These are phyloP conservation scores for Coccyzus lansbergi DNA, from an alignment of 2,797 vertebrate genomes.

Conservation along the genomic window DNA sequence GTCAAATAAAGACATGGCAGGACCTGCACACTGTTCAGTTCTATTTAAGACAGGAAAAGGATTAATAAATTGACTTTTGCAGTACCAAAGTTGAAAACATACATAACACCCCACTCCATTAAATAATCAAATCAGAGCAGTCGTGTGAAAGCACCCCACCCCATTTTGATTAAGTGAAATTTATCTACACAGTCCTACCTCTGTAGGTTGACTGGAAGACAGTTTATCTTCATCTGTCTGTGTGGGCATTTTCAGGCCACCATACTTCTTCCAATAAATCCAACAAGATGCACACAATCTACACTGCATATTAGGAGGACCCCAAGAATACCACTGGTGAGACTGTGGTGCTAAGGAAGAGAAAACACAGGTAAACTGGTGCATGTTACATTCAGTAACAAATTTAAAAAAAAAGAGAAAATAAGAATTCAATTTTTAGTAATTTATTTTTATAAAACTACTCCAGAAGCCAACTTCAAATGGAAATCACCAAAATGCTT, in stretches of 20 bases:
- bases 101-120: neutral
- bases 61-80: neutral
- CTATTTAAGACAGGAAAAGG: neutral
- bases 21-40: neutral
- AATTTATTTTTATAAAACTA: neutral
- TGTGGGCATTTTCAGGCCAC: conserved; percentile 97
- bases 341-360: conserved; percentile 88
- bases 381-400: neutral
- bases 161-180: neutral
- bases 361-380: conserved; percentile 1
- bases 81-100: neutral
- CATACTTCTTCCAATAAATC: conserved; percentile 99
- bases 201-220: conserved; percentile 85
- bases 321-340: conserved; percentile 98
- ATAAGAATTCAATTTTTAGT: neutral
- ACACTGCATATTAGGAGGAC: conserved; percentile 97
- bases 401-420: neutral
- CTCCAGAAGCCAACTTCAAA: neutral
- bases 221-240: conserved; percentile 93
- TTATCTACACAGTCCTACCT: conserved; percentile 56
- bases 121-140: neutral
- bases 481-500: neutral
- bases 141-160: neutral
- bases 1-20: neutral
- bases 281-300: conserved; percentile 95